These are phyloP conservation scores for Toxotes lorentzi DNA, from an alignment of 2,797 vertebrate species.

Conservation along the genomic window DNA sequence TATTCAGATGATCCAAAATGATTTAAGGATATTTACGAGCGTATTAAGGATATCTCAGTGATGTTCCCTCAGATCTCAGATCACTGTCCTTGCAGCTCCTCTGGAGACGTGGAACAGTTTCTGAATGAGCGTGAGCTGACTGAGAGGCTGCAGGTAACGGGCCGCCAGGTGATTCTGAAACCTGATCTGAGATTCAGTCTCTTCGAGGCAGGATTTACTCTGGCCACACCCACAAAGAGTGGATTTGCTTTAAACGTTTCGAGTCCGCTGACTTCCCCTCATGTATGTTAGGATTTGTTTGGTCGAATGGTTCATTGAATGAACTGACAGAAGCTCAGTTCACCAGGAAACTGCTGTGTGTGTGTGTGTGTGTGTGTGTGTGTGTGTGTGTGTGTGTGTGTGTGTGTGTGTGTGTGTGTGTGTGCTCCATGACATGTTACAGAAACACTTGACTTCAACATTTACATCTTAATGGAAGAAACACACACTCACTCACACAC, in stretches of 20 bases:
- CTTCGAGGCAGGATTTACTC: no score
- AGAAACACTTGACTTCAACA: no score
- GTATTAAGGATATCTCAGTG: neutral
- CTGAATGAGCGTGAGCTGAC: no score
- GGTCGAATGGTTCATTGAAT: constrained; percentile 28
- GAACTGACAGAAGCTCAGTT: constrained; percentile 13
- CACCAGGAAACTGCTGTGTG: neutral
- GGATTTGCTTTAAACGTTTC: neutral
- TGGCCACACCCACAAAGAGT: neutral
- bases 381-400: neutral
- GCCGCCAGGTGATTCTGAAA: no score
- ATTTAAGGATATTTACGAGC: no score
- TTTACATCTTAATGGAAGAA: no score
- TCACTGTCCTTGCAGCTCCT: neutral
- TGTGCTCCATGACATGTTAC: no score
- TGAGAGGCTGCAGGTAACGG: no score
- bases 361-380: neutral
- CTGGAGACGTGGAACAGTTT: neutral
- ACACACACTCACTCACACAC: no score
- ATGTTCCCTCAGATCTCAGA: no score
- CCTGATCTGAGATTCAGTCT: no score
- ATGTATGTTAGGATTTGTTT: constrained; percentile 48
- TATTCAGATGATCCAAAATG: neutral
- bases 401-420: no score
- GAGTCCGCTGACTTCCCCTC: neutral